These are phyloP conservation scores for Odontamblyopus lacepedii DNA, from an alignment of 2,797 vertebrate genomes.

Conservation along the genomic window DNA sequence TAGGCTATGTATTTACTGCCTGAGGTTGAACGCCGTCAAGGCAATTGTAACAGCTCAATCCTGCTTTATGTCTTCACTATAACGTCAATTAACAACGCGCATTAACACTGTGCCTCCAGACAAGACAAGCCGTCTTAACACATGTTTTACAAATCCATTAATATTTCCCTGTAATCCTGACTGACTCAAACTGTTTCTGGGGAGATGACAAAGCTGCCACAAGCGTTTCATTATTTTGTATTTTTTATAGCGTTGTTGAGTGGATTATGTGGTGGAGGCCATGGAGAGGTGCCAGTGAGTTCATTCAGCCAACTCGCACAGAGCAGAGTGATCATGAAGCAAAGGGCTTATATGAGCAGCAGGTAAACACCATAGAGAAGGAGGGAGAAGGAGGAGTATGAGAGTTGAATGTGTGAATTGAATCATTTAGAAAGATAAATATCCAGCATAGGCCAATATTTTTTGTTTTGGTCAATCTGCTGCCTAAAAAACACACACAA, in stretches of 20 bases:
- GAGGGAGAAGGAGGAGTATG: slow-evolving; percentile 5
- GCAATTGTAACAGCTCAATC: slow-evolving; percentile 5
- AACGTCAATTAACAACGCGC: slow-evolving; percentile 10
- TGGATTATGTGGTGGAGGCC: slow-evolving; percentile 45
- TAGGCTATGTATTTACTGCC: background rate
- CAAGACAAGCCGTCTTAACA: slow-evolving; percentile 31
- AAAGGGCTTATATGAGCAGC: slow-evolving; percentile 26
- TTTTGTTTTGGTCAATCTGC: no score
- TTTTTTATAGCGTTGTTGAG: slow-evolving; percentile 21
- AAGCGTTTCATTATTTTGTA: slow-evolving; percentile 18
- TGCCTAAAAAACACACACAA: no score
- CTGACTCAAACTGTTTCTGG: slow-evolving; percentile 40
- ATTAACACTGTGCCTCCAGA: slow-evolving; percentile 5
- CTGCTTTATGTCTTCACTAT: slow-evolving; percentile 9
- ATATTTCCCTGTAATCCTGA: slow-evolving; percentile 43
- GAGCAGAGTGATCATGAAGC: slow-evolving; percentile 50
- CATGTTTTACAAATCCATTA: slow-evolving; percentile 37
- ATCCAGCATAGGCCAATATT: no score
- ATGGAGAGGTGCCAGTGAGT: slow-evolving; percentile 41
- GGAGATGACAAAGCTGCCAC: slow-evolving; percentile 23
- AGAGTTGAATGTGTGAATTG: no score
- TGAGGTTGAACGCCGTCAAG: slow-evolving; percentile 4
- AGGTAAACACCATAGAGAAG: slow-evolving; percentile 28
- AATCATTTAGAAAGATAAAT: no score
- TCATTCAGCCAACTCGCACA: slow-evolving; percentile 41